Evolutionary conservation across 2,888 invertebrate species (phyloP).

Genomic region (Busseola fusca): DNA sequence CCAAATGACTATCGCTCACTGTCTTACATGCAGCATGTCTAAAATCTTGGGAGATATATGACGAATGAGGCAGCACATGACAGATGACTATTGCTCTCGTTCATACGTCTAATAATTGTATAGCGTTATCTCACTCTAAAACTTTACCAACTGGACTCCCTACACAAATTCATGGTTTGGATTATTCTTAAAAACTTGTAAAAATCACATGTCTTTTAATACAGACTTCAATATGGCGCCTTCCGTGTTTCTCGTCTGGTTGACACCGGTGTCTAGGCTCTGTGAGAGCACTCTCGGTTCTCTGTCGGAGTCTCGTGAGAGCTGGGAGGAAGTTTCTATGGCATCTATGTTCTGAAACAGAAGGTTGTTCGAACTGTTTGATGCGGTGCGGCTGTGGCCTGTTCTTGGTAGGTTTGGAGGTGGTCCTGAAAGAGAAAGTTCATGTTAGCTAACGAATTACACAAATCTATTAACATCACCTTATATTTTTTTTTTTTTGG

Average conservation of each 20-base stretch:
- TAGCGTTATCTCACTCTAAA: constrained; percentile 15
- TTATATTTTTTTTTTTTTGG: no score
- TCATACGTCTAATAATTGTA: neutral
- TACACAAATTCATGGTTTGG: neutral
- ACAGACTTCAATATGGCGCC: constrained; percentile 86
- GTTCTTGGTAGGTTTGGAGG: constrained; percentile 55
- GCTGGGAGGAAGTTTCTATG: constrained; percentile 76
- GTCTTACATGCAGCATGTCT: neutral
- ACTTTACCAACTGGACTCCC: constrained; percentile 17
- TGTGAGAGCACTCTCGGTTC: constrained; percentile 62
- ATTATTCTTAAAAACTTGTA: constrained; percentile 41
- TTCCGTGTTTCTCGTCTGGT: constrained; percentile 83
- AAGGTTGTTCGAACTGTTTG: constrained; percentile 82
- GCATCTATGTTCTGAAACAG: constrained; percentile 80
- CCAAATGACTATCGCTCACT: neutral
- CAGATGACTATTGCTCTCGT: constrained; percentile 3
- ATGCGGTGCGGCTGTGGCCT: constrained; percentile 79
- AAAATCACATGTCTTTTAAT: constrained; percentile 81
- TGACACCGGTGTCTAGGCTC: constrained; percentile 81
- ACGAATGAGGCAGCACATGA: neutral
- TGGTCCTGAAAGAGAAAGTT: constrained; percentile 70
- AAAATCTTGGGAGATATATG: neutral
- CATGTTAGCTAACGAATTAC: no score
- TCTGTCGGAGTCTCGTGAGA: constrained; percentile 74
- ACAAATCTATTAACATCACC: no score